A percentile compares a stretch with the other conserved stretches of the same genome.
Conservation (phyloP, 2,888 invertebrate species). For the Portevinia maculata region DNA sequence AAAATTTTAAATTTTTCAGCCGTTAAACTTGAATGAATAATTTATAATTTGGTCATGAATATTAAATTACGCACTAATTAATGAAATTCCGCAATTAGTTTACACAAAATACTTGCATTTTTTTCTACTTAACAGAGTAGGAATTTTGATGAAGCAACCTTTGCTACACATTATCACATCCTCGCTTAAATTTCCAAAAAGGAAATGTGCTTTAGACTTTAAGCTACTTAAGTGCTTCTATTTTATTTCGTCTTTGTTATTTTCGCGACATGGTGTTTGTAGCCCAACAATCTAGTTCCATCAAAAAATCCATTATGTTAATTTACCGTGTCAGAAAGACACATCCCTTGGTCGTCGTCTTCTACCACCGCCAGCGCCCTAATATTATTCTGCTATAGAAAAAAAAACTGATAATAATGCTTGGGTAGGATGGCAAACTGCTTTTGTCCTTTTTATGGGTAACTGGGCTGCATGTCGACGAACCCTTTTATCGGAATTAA, state of each 20-base stretch:
- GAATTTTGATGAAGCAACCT: slow-evolving; percentile 55
- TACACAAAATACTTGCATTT: slow-evolving; percentile 68
- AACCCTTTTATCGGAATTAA: slow-evolving; percentile 73
- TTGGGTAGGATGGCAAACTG: slow-evolving; percentile 66
- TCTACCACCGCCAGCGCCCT: slow-evolving; percentile 25
- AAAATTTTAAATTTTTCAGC: slow-evolving; percentile 52
- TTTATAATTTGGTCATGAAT: slow-evolving; percentile 67
- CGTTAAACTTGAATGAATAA: slow-evolving; percentile 60
- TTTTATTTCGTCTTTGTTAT: slow-evolving; percentile 62
- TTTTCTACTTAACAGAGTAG: slow-evolving; percentile 46
- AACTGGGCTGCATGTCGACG: slow-evolving; percentile 71
- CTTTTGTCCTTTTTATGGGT: slow-evolving; percentile 72
- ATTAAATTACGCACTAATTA: slow-evolving; percentile 66
- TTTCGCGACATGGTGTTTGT: slow-evolving; percentile 60
- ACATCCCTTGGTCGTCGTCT: slow-evolving; percentile 50
- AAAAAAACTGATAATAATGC: slow-evolving; percentile 68
- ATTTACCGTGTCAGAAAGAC: slow-evolving; percentile 70
- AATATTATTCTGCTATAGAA: slow-evolving; percentile 59
- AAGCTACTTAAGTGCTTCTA: slow-evolving; percentile 71
- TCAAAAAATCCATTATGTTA: slow-evolving; percentile 72
- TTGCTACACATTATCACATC: slow-evolving; percentile 55
- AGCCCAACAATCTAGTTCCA: slow-evolving; percentile 64
- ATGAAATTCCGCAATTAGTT: slow-evolving; percentile 70
- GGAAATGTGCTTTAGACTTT: slow-evolving; percentile 61
- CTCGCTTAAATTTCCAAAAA: slow-evolving; percentile 52